Base-by-base conservation (phyloP, 1,140 invertebrate species). In the Popillia japonica region DNA sequence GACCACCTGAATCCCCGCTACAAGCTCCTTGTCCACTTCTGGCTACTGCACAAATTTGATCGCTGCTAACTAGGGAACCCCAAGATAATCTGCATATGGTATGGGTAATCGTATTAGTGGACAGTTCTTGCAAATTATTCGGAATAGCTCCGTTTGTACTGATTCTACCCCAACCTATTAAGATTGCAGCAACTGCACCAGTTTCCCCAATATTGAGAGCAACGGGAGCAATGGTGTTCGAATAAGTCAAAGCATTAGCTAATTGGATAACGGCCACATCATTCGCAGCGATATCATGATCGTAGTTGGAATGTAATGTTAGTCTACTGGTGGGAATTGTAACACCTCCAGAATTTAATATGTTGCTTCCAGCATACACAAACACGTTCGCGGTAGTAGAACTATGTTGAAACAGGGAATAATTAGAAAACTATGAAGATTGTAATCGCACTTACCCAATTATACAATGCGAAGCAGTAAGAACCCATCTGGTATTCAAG, bases 381-480 rank as follows among this genome's bases (percentile, higher is more conserved):
- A n/a, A 27, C 4, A 34, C 27, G 27, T 34, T 34, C 4, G 27
- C 1, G 4, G 27, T 34, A 34, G 27, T 34, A 34, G 27, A 34
- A 34, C 27, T 34, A 4, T 34, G 4, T 34, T 34, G 27, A 34
- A 34, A 4, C 2, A 34, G 27, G 27, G 4, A 34, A 34, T 34
- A 34, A 4, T 34, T 34, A 34, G 4, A 34, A 34, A 34, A 34
- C 4, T 34, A 34, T 34, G 27, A 34, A 34, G 2, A 4, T 34
- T 34, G 27, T 34, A 34, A 4, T 34, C 4, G 1, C 4, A 34
- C 27, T 2, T 79, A 81, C 80, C 59, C 72, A 17, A 42, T 14
- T 27, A 80, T 42, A 76, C 82, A 83, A 59, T 83, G 82, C 72
- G 77, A 81, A n/a, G 82, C 82, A 27, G n/a, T n/a, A n/a, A n/a